phyloP scores from a whole-genome alignment of 2,113 vertebrate species.

The Aegithalos caudatus region DNA sequence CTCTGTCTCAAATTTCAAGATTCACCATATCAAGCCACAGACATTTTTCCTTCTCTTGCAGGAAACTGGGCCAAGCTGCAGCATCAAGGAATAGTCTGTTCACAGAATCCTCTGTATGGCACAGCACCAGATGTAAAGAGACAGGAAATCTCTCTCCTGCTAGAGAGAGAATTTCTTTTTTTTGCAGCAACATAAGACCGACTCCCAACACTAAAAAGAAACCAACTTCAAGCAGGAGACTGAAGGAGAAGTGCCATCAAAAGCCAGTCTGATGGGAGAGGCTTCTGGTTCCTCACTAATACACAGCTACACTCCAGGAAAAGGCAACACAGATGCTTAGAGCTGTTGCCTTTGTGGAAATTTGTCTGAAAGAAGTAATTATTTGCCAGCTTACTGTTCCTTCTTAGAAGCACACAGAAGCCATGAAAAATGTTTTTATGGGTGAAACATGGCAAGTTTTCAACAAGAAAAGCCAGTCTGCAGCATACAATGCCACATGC shows the following conservation, averaged over 20 bases:
- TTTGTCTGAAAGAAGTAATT: not conserved
- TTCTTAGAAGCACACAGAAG: not conserved
- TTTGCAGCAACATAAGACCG: not conserved
- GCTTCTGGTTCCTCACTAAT: not conserved
- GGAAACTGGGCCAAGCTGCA: conserved; percentile 1
- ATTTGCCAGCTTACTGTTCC: not conserved
- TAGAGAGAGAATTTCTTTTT: not conserved
- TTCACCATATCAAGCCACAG: not conserved
- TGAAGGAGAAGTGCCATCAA: not conserved
- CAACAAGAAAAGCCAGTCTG: not conserved
- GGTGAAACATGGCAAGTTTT: not conserved
- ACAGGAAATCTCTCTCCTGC: not conserved
- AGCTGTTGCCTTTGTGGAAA: not conserved
- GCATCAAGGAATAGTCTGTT: not conserved
- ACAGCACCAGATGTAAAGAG: not conserved
- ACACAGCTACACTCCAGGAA: not conserved
- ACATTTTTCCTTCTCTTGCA: not conserved
- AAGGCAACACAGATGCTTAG: not conserved
- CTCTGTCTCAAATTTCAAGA: not conserved
- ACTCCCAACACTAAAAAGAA: not conserved
- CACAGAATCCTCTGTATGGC: not conserved
- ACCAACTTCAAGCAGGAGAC: not conserved
- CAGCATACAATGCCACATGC: not conserved
- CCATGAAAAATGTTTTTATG: not conserved
- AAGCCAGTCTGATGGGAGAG: not conserved